These are phyloP conservation scores for Caenorhabditis sp. DNA, from an alignment of 2,888 invertebrate species.

Conservation along the genomic window DNA sequence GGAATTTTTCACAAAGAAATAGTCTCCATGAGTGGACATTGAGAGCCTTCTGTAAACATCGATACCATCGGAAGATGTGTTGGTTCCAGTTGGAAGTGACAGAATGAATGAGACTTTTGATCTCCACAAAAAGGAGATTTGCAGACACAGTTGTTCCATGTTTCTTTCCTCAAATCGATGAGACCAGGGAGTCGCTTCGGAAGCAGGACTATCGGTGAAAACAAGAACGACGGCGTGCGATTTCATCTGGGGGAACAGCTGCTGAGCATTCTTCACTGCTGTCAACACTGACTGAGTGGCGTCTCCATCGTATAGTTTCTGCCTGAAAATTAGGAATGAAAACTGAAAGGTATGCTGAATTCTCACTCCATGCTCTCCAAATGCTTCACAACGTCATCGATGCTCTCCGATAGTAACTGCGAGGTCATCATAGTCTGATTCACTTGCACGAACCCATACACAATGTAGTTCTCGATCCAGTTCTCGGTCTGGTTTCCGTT, in stretches of 20 bases:
- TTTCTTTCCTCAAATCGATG: slow-evolving; percentile 35
- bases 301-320: slow-evolving; percentile 18
- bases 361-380: slow-evolving; percentile 1
- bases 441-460: slow-evolving; percentile 39
- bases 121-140: slow-evolving; percentile 47
- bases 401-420: background rate
- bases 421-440: background rate
- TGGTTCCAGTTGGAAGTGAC: slow-evolving; percentile 11
- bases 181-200: slow-evolving; percentile 33
- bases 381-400: slow-evolving; percentile 19
- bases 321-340: background rate
- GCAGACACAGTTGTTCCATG: slow-evolving; percentile 35
- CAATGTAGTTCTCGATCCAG: slow-evolving; percentile 40
- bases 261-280: slow-evolving; percentile 28
- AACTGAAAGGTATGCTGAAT: too few species aligned
- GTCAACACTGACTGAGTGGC: slow-evolving; percentile 25
- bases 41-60: slow-evolving; percentile 49
- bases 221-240: slow-evolving; percentile 32
- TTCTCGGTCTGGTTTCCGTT: slow-evolving; percentile 13
- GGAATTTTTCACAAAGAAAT: slow-evolving; percentile 16
- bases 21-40: slow-evolving; percentile 43
- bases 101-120: slow-evolving; percentile 46
- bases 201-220: slow-evolving; percentile 46
- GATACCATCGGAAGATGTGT: slow-evolving; percentile 8
- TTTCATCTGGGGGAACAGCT: slow-evolving; percentile 29